These are phyloP conservation scores for Noctua janthina DNA, from an alignment of 2,888 invertebrate species.

Conservation along the genomic window DNA sequence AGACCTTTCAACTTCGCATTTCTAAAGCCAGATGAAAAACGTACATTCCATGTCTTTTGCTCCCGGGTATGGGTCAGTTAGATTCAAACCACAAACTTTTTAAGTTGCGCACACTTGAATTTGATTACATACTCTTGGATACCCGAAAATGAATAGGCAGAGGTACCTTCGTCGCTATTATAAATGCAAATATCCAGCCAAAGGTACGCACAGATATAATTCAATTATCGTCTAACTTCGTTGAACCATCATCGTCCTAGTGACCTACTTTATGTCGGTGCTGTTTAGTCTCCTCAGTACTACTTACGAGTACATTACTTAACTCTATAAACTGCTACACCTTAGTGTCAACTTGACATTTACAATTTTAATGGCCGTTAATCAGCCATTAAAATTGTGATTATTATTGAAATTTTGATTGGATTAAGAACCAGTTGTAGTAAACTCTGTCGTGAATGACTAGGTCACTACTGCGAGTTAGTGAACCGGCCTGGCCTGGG, in stretches of 20 bases:
- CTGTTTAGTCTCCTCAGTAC: constrained; percentile 22
- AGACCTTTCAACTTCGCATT: constrained; percentile 1
- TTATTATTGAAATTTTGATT: not conserved
- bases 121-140: not conserved
- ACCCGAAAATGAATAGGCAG: not conserved
- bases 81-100: not conserved
- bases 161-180: not conserved
- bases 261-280: constrained; percentile 57
- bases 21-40: constrained; percentile 23
- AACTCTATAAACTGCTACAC: not conserved
- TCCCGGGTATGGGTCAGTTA: not conserved
- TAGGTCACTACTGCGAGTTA: not conserved
- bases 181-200: constrained; percentile 29
- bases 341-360: constrained; percentile 7
- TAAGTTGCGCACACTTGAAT: not conserved
- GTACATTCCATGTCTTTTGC: not conserved
- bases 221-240: constrained; percentile 52
- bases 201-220: constrained; percentile 41
- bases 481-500: no score
- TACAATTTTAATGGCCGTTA: not conserved
- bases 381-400: no score
- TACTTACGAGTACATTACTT: constrained; percentile 3
- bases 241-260: constrained; percentile 35
- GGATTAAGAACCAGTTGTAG: not conserved
- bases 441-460: not conserved